Evolutionary conservation across 1,140 invertebrate species (phyloP), one percentile per base, ranked within the genome.

Genomic region (Drosophila pectinifera): DNA sequence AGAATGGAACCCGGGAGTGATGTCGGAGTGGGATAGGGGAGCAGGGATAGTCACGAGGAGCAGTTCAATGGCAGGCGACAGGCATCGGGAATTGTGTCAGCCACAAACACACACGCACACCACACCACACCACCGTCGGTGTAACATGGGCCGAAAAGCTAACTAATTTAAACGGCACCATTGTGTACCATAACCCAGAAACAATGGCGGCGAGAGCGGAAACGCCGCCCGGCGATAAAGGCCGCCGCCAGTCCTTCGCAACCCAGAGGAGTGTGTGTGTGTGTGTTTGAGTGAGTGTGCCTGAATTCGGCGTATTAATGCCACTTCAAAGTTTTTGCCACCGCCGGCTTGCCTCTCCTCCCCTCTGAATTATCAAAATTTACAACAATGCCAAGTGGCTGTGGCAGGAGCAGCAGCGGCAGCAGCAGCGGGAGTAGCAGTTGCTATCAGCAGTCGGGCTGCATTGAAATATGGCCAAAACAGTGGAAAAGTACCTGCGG

Each of bases 141-240:
- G 49, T 53, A 45, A 42, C 39, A 73, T 38, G 36, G 22, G 20
- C 53, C 51, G 51, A 62, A 78, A 73, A 86, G 83, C 83, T 86
- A 86, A 86, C 83, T 88, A 86, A 86, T 86, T 86, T 86, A 86
- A 86, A 86, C 80, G 79, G 67, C 62, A 73, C 75, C 83, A 86
- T 83, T 88, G 83, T 86, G 83, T 72, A 34, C 62, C 72, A 88
- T 82, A 88, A 62, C 69, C 74, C 59, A 88, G 68, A 86, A 86
- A 78, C 54, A 86, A 86, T 80, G 77, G 46, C 49, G 80, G 46
- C 80, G 53, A 75, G 67, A 67, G 28, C 81, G 80, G 80, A 84
- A 84, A 67, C 45, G 39, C 26, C 55, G 22, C 34, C 54, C 34
- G 54, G 49, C 62, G 84, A 82, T 82, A 86, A 88, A 83, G 39